These are phyloP conservation scores for Tamias sibiricus DNA, from an alignment of 2,113 vertebrate species.

Conservation along the genomic window DNA sequence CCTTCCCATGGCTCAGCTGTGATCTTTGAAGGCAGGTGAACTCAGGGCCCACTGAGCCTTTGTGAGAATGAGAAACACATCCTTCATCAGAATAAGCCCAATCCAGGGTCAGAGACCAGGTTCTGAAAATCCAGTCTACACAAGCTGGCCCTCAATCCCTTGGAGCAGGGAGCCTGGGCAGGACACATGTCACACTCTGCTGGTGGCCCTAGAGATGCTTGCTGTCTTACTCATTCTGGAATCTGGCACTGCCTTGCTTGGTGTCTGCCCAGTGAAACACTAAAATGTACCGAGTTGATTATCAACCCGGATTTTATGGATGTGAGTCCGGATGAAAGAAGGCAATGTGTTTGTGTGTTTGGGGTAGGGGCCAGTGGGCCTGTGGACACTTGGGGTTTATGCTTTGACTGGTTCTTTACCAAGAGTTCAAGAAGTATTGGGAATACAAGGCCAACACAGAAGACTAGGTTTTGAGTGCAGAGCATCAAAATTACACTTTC, in stretches of 20 bases:
- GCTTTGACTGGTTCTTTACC: neutral
- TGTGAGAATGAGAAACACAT: neutral
- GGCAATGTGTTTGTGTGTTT: neutral
- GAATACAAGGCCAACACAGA: neutral
- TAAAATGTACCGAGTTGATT: neutral
- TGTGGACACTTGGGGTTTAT: neutral
- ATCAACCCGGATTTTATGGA: neutral
- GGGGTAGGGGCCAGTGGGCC: neutral
- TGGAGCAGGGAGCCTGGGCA: neutral
- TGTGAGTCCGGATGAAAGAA: neutral
- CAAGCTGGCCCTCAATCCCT: neutral
- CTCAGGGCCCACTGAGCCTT: neutral
- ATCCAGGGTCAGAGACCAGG: neutral
- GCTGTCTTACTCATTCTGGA: rapidly evolving
- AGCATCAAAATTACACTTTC: neutral
- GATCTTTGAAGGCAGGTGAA: neutral
- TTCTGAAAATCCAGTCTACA: neutral
- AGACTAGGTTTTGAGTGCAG: neutral
- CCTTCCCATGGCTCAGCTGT: neutral
- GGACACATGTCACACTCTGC: neutral
- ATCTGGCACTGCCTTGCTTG: neutral
- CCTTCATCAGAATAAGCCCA: neutral
- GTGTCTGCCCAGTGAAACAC: neutral
- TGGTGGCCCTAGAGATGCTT: neutral
- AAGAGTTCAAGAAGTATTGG: neutral